These are phyloP conservation scores for Lucifuga dentata DNA, from an alignment of 2,113 vertebrate species.

Conservation along the genomic window DNA sequence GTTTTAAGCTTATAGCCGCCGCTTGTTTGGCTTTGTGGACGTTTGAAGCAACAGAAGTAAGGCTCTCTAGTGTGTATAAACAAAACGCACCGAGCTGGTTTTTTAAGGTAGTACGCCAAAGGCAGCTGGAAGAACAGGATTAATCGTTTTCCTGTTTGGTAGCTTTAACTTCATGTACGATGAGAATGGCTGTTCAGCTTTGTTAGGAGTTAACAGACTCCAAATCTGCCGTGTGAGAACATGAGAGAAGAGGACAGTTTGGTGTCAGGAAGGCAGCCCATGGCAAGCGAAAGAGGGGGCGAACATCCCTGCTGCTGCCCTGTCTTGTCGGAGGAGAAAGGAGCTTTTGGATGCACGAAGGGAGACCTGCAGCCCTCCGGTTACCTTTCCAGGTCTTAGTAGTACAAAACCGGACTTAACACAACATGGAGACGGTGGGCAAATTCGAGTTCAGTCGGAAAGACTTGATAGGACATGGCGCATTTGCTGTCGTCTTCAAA, in stretches of 20 bases:
- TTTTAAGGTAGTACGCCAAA: constrained; percentile 76
- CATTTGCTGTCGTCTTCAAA: constrained; percentile 97
- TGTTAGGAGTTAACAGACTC: constrained; percentile 56
- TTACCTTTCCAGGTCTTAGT: constrained; percentile 34
- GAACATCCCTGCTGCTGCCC: constrained; percentile 74
- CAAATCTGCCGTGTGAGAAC: constrained; percentile 57
- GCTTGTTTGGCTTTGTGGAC: not conserved
- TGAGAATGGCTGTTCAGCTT: constrained; percentile 39
- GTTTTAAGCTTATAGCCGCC: not conserved
- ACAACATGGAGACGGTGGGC: constrained; percentile 90
- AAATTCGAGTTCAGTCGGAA: constrained; percentile 98
- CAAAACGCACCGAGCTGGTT: constrained; percentile 71
- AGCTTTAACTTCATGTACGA: constrained; percentile 42
- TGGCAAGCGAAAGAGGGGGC: constrained; percentile 79
- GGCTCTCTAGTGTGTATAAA: constrained; percentile 76
- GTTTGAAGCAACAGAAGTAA: constrained; percentile 30
- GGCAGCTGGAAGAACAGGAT: constrained; percentile 16
- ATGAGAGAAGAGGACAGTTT: constrained; percentile 82
- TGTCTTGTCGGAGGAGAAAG: constrained; percentile 69
- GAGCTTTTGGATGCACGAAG: constrained; percentile 49
- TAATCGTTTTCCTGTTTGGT: not conserved
- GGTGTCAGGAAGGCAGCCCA: constrained; percentile 80
- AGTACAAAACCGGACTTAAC: not conserved
- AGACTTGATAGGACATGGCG: constrained; percentile 96
- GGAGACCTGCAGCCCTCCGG: constrained; percentile 52